Evolutionary conservation across 2,113 vertebrate genomes (phyloP).

Genomic region (Nerophis lumbriciformis): DNA sequence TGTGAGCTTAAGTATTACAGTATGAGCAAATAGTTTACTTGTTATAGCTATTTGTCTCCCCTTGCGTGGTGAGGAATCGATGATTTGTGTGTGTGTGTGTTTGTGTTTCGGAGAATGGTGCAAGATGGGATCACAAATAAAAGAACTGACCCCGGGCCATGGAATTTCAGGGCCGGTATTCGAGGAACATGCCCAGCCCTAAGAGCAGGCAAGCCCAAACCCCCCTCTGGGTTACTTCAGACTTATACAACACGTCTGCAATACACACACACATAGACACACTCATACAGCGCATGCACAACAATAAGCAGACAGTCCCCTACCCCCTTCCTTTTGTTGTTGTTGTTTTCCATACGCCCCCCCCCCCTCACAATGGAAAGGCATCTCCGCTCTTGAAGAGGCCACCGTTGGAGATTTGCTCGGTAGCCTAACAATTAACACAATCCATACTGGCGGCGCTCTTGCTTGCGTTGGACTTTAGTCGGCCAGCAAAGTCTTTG

Average conservation of each 20-base stretch:
- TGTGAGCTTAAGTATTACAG: too few species aligned
- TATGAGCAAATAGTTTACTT: slow-evolving; percentile 42
- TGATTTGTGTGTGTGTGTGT: slow-evolving; percentile 15
- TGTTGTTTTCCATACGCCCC: slow-evolving; percentile 52
- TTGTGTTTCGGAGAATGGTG: slow-evolving; percentile 35
- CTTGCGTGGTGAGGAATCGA: slow-evolving; percentile 17
- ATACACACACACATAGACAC: slow-evolving; percentile 34
- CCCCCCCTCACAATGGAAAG: slow-evolving; percentile 50
- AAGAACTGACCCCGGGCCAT: slow-evolving; percentile 50
- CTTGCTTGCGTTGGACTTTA: slow-evolving; percentile 44
- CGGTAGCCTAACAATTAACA: slow-evolving; percentile 45
- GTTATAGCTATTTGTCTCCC: slow-evolving; percentile 28
- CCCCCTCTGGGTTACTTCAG: slow-evolving; percentile 49
- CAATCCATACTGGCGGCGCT: slow-evolving; percentile 25
- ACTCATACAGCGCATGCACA: slow-evolving; percentile 31
- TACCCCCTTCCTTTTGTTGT: slow-evolving; percentile 62
- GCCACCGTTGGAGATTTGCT: slow-evolving; percentile 47
- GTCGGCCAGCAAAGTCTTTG: slow-evolving; percentile 23
- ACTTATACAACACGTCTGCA: slow-evolving; percentile 48
- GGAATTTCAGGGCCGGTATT: slow-evolving; percentile 63
- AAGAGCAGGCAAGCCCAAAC: slow-evolving; percentile 49
- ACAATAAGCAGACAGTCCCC: slow-evolving; percentile 56
- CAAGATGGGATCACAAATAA: slow-evolving; percentile 54
- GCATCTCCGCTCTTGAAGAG: slow-evolving; percentile 54
- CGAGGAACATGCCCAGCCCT: slow-evolving; percentile 58